Evolutionary conservation across 2,888 invertebrate species (phyloP).

Genomic region (Troides helena): DNA sequence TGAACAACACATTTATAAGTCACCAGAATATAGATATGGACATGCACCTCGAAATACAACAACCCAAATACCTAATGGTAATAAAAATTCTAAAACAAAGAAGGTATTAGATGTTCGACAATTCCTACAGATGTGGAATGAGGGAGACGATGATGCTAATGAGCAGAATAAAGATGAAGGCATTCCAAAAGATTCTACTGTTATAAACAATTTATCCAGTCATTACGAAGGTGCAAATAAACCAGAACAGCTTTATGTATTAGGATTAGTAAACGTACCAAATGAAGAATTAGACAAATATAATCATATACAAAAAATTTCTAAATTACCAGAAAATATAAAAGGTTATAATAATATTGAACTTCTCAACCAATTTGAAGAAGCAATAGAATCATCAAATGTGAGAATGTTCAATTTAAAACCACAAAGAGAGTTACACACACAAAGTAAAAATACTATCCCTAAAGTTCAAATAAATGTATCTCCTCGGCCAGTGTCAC

Average conservation of each 20-base stretch:
- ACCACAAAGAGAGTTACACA: slow-evolving; percentile 45
- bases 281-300: slow-evolving; percentile 74
- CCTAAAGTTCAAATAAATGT: slow-evolving; percentile 41
- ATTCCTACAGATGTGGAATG: slow-evolving; percentile 77
- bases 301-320: slow-evolving; percentile 76
- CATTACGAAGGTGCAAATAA: slow-evolving; percentile 48
- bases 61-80: slow-evolving; percentile 34
- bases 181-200: slow-evolving; percentile 41
- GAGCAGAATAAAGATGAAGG: slow-evolving; percentile 53
- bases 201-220: slow-evolving; percentile 42
- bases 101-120: slow-evolving; percentile 70
- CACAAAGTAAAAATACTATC: slow-evolving; percentile 39
- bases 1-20: slow-evolving; percentile 52
- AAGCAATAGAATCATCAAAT: slow-evolving; percentile 68
- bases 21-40: slow-evolving; percentile 58
- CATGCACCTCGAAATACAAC: slow-evolving; percentile 45
- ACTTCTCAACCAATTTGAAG: slow-evolving; percentile 72
- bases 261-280: slow-evolving; percentile 72
- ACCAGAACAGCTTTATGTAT: slow-evolving; percentile 72
- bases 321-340: slow-evolving; percentile 75
- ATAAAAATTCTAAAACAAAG: slow-evolving; percentile 50
- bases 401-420: slow-evolving; percentile 46
- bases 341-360: slow-evolving; percentile 75
- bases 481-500: slow-evolving; percentile 63
- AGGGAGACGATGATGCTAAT: slow-evolving; percentile 69